Evolutionary conservation across 1,140 invertebrate genomes (phyloP), one percentile per base, ranked within the genome.

Genomic region (Sitophilus oryzae): DNA sequence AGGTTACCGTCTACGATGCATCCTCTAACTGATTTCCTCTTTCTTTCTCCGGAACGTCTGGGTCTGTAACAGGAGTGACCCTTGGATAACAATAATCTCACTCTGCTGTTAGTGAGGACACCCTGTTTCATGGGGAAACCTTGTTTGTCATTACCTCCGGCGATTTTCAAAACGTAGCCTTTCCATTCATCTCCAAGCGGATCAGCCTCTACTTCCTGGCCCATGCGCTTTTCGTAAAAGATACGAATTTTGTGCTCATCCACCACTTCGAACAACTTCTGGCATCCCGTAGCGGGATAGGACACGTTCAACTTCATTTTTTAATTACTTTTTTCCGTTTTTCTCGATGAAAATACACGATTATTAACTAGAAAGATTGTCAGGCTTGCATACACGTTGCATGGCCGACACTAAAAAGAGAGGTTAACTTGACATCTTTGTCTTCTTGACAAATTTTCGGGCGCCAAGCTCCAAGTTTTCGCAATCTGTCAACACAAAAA

Each of bases 71-170:
- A 99, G 3, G 94, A 96, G 72, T 98, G 93, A 40, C 94, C 95
- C 75, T 98, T 97, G 46, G 89, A 89, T 55, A 99, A 78, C 52
- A 99, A 76, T 50, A 99, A 80, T 67, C 96, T 87, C 2, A 99
- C 96, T 79, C 97, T 88, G 52, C 87, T 82, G 76, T 95, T 96
- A 42, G 95, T 96, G 19, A 99, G 80, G 41, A 99, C 91, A 76
- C 96, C 96, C 76, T 99, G 96, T 75, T 98, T 99, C 97, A 99
- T 99, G 21, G 96, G 96, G 74, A 99, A 99, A 52, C 97, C 97
- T 79, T 99, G 96, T 76, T 99, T 99, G 79, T 99, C 97, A 74
- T 99, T 99, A 64, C 96, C 96, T 65, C 96, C 96, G 65, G 93
- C 83, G 59, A 99, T 88, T 56, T 93, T 85, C 10, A 99, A 80